Evolutionary conservation across 2,888 invertebrate genomes (phyloP), one percentile per base, ranked within the genome.

Genomic region (Callimorpha dominula): DNA sequence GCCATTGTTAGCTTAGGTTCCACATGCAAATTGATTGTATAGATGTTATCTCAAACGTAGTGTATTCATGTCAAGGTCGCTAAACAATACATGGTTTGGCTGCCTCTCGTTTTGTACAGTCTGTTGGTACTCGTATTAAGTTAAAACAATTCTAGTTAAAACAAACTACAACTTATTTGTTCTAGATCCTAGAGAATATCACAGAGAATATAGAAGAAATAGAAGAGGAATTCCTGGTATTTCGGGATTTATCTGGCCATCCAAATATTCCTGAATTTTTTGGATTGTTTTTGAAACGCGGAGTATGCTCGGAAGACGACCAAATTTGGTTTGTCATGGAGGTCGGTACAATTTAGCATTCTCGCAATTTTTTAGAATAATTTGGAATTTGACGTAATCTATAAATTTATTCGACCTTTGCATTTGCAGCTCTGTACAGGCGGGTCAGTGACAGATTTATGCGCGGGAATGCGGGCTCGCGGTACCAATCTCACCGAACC

Each of bases 311-410:
- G 15, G 97, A 97, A 84, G 97, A 97, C 87, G 97, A 97, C 88
- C 97, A 97, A 91, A 96, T 98, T 87, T 98, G 98, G 98, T 97
- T 98, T 87, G 97, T 97, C 78, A 97, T 98, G 97, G 98, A 98
- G 97, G 97, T 98, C 89, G 86, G 92, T 86, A 79, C 54, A 52
- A 40, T 50, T 67, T 17, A 0, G 1, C 46, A 46, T 79, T 72
- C 43, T 67, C 68, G 75, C 76, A 80, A 83, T 82, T 73, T n/a
- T 84, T 75, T 74, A 70, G 72, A 64, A n/a, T 71, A 76, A 70
- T 80, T 71, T 73, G 69, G 31, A 1, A 54, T 76, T 91, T 50
- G 76, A 68, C 70, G 68, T 77, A 78, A 72, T 74, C 65, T 78
- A 81, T 84, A 82, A 81, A 82, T 81, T 78, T 77, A 78, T 15